phyloP scores from a whole-genome alignment of 2,113 vertebrate genomes.

The Sylvietta virens region DNA sequence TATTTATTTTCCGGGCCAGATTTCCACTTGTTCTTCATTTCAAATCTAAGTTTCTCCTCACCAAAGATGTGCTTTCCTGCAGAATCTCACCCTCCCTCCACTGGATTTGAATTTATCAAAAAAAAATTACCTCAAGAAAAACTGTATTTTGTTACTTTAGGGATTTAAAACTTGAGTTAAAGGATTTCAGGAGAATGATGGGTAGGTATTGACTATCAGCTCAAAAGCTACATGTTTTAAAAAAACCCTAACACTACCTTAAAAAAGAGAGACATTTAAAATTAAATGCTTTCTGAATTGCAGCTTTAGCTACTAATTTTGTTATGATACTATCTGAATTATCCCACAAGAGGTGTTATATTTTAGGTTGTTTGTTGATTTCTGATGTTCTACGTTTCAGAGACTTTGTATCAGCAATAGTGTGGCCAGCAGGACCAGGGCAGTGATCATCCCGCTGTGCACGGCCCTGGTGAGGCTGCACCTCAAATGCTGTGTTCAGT shows the following conservation, averaged over 20 bases:
- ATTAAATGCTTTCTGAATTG: not conserved
- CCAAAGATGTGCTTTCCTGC: not conserved
- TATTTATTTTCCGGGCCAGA: not conserved
- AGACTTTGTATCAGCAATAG: not conserved
- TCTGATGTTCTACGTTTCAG: not conserved
- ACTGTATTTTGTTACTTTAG: not conserved
- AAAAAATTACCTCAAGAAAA: not conserved
- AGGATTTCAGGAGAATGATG: not conserved
- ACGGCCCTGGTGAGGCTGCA: rapidly evolving
- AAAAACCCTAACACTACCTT: not conserved
- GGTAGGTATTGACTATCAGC: not conserved
- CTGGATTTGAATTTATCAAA: not conserved
- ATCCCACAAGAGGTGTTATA: not conserved
- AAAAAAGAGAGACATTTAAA: not conserved
- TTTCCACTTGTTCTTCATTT: not conserved
- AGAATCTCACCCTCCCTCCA: not conserved
- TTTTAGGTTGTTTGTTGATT: not conserved
- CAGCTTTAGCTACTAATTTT: not conserved
- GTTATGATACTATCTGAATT: not conserved
- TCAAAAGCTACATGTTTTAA: not conserved
- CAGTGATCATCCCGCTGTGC: not conserved
- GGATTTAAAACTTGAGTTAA: not conserved
- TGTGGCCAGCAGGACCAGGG: not conserved
- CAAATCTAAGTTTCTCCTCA: not conserved
- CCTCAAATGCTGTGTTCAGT: not conserved